A percentile compares a stretch with the other conserved stretches of the same genome.
Conservation (phyloP, 2,113 vertebrate species). For the Aegotheles bennettii region DNA sequence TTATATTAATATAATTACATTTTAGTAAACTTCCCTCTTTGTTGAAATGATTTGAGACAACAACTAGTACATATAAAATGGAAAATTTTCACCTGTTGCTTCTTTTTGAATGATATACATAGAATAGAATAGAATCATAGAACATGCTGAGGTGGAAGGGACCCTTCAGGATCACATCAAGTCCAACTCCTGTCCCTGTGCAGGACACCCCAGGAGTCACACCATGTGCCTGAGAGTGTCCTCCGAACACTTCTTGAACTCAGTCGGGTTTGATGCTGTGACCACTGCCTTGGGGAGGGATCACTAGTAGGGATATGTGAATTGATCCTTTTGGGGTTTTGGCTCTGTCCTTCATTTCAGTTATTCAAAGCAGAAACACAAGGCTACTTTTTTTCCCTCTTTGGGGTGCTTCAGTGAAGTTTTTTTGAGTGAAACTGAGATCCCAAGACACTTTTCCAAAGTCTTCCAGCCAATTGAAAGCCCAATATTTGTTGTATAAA, state of each 20-base stretch:
- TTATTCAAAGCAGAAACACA: not conserved
- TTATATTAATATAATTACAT: not conserved
- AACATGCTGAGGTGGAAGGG: too few species aligned
- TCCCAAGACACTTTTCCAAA: not conserved
- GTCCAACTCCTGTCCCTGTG: too few species aligned
- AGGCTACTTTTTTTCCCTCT: not conserved
- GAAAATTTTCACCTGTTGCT: not conserved
- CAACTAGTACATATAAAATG: not conserved
- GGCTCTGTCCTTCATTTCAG: not conserved
- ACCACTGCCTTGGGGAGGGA: too few species aligned
- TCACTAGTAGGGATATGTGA: not conserved
- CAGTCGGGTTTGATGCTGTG: too few species aligned
- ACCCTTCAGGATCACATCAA: too few species aligned
- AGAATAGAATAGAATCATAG: too few species aligned
- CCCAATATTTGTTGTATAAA: not conserved
- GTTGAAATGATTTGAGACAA: not conserved
- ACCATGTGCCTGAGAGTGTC: too few species aligned
- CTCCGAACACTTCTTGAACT: too few species aligned
- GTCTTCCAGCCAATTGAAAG: not conserved
- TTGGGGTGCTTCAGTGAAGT: not conserved
- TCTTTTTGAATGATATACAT: not conserved
- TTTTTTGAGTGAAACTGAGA: not conserved
- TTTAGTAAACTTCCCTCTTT: not conserved
- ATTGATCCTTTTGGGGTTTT: not conserved
- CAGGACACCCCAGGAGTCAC: too few species aligned